phyloP scores from a whole-genome alignment of 2,113 vertebrate species.

The Dinomys branickii region DNA sequence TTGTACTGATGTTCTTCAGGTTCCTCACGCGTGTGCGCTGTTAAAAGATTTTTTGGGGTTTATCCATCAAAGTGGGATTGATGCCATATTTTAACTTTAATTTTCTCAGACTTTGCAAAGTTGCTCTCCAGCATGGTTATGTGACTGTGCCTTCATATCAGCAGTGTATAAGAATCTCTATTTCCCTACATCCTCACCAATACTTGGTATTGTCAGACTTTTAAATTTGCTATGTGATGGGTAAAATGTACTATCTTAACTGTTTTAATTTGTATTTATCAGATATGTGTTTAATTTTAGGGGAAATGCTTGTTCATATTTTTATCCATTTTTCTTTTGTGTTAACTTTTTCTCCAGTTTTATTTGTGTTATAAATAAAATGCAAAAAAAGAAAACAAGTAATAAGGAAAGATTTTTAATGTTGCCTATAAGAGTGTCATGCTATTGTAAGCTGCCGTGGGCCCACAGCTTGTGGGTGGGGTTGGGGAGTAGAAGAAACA shows the following conservation, averaged over 20 bases:
- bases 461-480: not conserved
- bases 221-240: not conserved
- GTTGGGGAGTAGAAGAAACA: not conserved
- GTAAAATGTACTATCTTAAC: not conserved
- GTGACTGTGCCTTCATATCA: not conserved
- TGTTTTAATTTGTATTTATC: not conserved
- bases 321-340: slow-evolving; percentile 30
- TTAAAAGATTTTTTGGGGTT: not conserved
- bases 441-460: not conserved
- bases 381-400: not conserved
- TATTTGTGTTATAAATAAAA: slow-evolving; percentile 22
- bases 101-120: not conserved
- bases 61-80: not conserved
- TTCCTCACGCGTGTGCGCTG: not conserved
- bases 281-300: not conserved
- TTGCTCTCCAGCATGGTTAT: not conserved
- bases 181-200: not conserved
- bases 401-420: not conserved
- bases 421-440: not conserved
- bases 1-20: not conserved
- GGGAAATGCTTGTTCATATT: not conserved
- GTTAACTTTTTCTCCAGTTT: not conserved
- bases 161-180: not conserved
- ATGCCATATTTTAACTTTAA: not conserved
- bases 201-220: not conserved